Evolutionary conservation across 1,140 invertebrate genomes (phyloP), one percentile per base, ranked within the genome.

Genomic region (Holcopasites calliopsidis): DNA sequence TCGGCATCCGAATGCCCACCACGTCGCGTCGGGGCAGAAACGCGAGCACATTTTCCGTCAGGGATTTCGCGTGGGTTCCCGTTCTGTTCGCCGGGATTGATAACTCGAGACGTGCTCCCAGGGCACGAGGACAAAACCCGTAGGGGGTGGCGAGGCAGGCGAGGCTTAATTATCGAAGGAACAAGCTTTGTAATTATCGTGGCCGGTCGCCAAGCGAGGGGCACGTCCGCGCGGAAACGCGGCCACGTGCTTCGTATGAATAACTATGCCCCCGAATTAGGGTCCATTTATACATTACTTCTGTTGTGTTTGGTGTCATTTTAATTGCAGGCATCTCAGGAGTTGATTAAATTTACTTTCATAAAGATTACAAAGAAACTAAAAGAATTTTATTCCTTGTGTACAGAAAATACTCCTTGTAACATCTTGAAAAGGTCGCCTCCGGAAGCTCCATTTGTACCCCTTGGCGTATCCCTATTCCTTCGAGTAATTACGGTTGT

Each of bases 161-260:
- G 31, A 21, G 40, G 55, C 31, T 71, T 71, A 61, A 71, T 70
- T 60, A 70, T 70, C 55, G 40, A 21, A 26, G 54, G 47, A 28
- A 50, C 55, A 38, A 42, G 60, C 44, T 31, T 50, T 52, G 33
- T 66, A 60, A 60, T 76, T 47, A 69, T 68, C 18, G 42, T 16
- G 18, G 42, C 13, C 6, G 18, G 10, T 23, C n/a, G 10, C 5
- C 23, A 21, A 0, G 26, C 18, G 23, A 11, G 40, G 40, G 33
- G 52, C 72, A 69, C 72, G 72, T 64, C 21, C 28, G 40, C 13
- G 31, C 44, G 40, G 55, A 60, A 23, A 47, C 44, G n/a, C 21
- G 50, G 11, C 33, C 64, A 52, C 54, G 64, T 69, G 64, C 33
- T 10, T 38, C 33, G 64, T 69, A 75, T 69, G 65, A 76, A 76